Evolutionary conservation across 2,797 vertebrate species (phyloP), one percentile per base, ranked within the genome.

Genomic region (Rhinatrema bivittatum): DNA sequence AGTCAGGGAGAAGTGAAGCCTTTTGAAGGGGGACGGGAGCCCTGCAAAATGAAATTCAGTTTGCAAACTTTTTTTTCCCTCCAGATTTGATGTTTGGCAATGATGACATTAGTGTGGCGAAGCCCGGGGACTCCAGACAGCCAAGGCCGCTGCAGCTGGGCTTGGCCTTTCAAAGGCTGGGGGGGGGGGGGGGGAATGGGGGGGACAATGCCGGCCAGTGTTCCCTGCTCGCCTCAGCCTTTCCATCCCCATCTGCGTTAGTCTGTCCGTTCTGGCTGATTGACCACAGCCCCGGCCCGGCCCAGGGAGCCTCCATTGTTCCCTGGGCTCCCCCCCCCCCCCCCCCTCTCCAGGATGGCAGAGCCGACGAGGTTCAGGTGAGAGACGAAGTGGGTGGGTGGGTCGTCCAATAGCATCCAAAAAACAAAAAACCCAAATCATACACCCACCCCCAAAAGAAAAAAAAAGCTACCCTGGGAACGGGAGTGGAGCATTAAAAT

Each of bases 211-310:
- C 76, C 57, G 50, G 48, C 75, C 75, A 73, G 69, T 87, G 87
- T 87, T 88, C 67, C 68, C 70, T 56, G 56, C n/a, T 65, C 60
- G 62, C 68, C 74, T 69, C 60, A n/a, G 78, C 75, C 69, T 76
- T 80, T 62, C 74, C 69, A 49, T 56, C n/a, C 42, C 38, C 70
- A 86, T 88, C 89, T 85, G 81, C 87, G 87, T 84, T n/a, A n/a
- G n/a, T n/a, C n/a, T 81, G 83, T 75, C 80, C 70, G 84, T 86
- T 88, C 80, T 84, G 86, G 78, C 74, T 87, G 86, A 86, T 46
- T 86, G 80, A 73, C 80, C 80, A 66, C n/a, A n/a, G n/a, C 72
- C 75, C 64, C 59, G 72, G 72, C 62, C 70, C 53, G 72, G n/a
- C 65, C 68, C 66, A 62, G 60, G 74, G 72, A 70, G 69, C 46